Evolutionary conservation across 2,113 vertebrate genomes (phyloP).

Genomic region (Brachyhypopomus occidentalis): DNA sequence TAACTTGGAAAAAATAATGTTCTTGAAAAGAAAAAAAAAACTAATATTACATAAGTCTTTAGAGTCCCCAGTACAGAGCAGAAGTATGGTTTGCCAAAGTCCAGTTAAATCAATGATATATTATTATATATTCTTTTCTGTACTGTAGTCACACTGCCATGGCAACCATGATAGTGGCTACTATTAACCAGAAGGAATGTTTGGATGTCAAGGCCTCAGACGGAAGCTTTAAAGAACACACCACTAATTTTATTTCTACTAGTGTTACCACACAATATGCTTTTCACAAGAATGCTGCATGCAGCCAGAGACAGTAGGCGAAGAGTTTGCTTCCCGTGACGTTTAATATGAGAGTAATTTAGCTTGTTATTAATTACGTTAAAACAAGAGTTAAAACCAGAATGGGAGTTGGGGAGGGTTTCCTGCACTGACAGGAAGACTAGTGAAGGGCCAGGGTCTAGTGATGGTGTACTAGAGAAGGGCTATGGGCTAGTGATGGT

Average conservation of each 20-base stretch:
- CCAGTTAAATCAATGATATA: not conserved
- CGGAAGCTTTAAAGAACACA: not conserved
- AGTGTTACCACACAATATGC: not conserved
- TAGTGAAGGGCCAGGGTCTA: constrained; percentile 20
- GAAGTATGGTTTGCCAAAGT: not conserved
- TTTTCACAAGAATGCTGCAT: not conserved
- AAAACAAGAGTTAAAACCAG: constrained; percentile 13
- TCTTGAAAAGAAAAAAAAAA: not conserved
- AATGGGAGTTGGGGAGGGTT: not conserved
- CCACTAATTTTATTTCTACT: not conserved
- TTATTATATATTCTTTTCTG: not conserved
- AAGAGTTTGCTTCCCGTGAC: constrained; percentile 9
- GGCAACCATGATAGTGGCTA: not conserved
- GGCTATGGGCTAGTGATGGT: too few relatives aligned
- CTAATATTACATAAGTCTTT: not conserved
- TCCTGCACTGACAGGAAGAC: constrained; percentile 10
- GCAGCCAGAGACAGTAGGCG: not conserved
- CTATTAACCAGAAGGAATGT: not conserved
- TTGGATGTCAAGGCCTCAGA: not conserved
- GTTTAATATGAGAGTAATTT: constrained; percentile 12
- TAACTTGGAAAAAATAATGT: too few relatives aligned
- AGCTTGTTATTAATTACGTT: constrained; percentile 24
- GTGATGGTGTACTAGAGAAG: too few relatives aligned
- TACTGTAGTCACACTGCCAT: not conserved
- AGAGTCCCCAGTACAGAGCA: too few relatives aligned